Evolutionary conservation across 2,797 vertebrate species (phyloP), one percentile per base, ranked within the genome.

Genomic region (Thunnus albacares): DNA sequence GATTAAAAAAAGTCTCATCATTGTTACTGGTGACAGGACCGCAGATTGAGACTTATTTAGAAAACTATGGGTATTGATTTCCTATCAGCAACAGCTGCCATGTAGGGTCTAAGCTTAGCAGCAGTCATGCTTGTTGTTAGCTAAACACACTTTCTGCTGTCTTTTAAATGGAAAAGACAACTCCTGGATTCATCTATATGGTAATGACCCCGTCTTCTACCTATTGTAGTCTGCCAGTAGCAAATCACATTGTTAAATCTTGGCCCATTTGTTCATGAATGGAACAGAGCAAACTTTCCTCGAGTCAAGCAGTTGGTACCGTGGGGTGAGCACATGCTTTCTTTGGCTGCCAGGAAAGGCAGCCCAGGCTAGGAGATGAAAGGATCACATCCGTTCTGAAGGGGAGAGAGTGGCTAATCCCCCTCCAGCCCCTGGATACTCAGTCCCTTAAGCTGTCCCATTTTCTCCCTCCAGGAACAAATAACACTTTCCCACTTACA

Each of bases 161-260:
- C 87, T 80, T 77, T 83, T 92, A 93, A 95, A 95, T 93, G 90
- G 93, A 91, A 93, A 93, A 91, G 91, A 94, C 92, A 92, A 94
- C 88, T 90, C 84, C 76, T 89, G 86, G 90, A 95, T 93, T 93
- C 93, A 94, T 96, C 94, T 96, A 94, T 95, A 96, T 95, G 94
- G 87, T 95, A 95, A 95, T 95, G 86, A 84, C 85, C 77, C 89
- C 83, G 86, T 93, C 86, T 90, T 73, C 83, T 76, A 90, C 91
- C 92, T 91, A 92, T 93, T 91, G 91, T 92, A 62, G 72, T 74
- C 84, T 43, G 88, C 89, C 85, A 81, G 59, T 74, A 79, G 89
- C 80, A 88, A 94, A 93, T 94, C 91, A 89, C 92, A 87, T 80
- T 89, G 82, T 87, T 92, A 89, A 92, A 94, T 94, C 90, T 87